Evolutionary conservation across 2,113 vertebrate species (phyloP), one percentile per base, ranked within the genome.

Genomic region (Phalacrocorax aristotelis): DNA sequence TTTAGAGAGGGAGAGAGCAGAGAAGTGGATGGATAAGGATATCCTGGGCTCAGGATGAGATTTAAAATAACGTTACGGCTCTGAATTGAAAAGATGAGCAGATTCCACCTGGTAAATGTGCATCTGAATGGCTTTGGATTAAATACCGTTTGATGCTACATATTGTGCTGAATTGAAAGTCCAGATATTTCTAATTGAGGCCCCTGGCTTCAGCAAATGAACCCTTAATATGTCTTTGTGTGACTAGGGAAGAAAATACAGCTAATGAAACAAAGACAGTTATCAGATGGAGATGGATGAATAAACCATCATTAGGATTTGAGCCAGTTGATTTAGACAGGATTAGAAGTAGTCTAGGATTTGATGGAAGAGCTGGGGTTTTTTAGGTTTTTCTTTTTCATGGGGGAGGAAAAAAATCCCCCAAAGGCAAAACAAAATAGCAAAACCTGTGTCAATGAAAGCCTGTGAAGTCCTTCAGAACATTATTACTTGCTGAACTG

Each of bases 291-390:
- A 92, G 83, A 85, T 83, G 66, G 81, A 72, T 87, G 84, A 96
- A 87, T 94, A 94, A 94, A 79, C 89, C 87, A 93, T 85, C 87
- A 80, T 87, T 84, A 77, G 89, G 83, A 91, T 65, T 91, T 85
- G 49, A 89, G 91, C 94, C 95, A 94, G 87, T 91, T 95, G 89
- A 42, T 96, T 95, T 91, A 87, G 81, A 48, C n/a, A 46, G 83
- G 77, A 95, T 96, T 96, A 97, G 92, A 55, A 91, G 87, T 93
- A 95, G 92, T 94, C 72, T n/a, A 79, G 94, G 66, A 76, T 89
- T 94, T 93, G 75, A 80, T 97, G 74, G 87, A 89, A 90, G 91
- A 82, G 74, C 68, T 87, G 83, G 77, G 15, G 8, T 44, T 13
- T 49, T 46, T 27, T 58, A 48, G 2, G 6, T 61, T 49, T 58